Base-by-base conservation (phyloP, 2,888 invertebrate species). In the Gari tellinella region DNA sequence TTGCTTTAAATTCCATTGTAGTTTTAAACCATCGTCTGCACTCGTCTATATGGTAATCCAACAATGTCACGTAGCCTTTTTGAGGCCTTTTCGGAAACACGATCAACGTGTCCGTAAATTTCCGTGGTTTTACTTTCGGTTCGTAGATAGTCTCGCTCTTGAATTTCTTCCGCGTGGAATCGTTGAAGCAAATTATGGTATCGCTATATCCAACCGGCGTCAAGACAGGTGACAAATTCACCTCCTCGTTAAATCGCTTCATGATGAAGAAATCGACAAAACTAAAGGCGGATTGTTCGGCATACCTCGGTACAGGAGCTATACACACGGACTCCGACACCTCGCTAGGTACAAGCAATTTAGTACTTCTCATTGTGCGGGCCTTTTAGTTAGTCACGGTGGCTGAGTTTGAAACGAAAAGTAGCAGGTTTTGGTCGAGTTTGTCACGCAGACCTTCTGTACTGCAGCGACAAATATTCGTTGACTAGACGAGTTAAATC, bases 21-120 rank as follows among this genome's bases (percentile, higher is more conserved):
- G 89, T 88, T 64, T 86, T 87, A 69, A 86, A 90, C 89, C 89
- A 89, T 31, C 84, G 78, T 51, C 86, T 66, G 70, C 86, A 86
- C 55, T 84, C 85, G 53, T 88, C 88, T n/a, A 85, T 83, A 62
- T 87, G 87, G 52, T 85, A 82, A 49, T 89, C 87, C 57, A 90
- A 23, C 26, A 72, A 81, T 10, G 87, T 82, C 38, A 85, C 85
- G 56, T 80, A 89, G 8, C 76, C 72, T 46, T 81, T 81, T 52
- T 80, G 76, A 7, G 80, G 81, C 21, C 72, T 62, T 55, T 87
- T 88, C 5, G 88, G 87, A 51, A 77, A 85, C 15, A 86, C 78
- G 25, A 85, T 82, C 15, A 86, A 57, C 1, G 87, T 88, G 46
- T 89, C 88, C 8, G 80, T 77, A 64, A 86, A 89, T 31, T 56